These are phyloP conservation scores for Rhinopomastus cyanomelas DNA, from an alignment of 2,113 vertebrate genomes.

Conservation along the genomic window DNA sequence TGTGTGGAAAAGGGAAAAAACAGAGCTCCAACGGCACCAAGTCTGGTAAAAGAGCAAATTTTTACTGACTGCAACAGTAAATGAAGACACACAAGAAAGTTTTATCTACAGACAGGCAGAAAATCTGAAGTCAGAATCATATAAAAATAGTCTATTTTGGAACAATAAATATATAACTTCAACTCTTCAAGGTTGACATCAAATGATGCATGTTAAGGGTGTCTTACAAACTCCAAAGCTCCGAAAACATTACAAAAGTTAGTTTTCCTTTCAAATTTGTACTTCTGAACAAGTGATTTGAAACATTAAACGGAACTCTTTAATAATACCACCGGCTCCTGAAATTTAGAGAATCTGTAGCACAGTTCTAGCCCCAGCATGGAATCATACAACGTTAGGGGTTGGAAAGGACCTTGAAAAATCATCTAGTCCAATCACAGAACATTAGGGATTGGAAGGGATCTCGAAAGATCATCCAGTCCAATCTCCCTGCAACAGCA, in stretches of 20 bases:
- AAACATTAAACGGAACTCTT: background rate
- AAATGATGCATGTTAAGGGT: background rate
- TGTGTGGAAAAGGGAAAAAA: background rate
- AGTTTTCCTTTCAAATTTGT: background rate
- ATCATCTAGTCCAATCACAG: no score
- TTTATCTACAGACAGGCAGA: background rate
- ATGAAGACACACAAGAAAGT: background rate
- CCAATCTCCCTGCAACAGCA: no score
- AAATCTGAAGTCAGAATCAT: constrained; percentile 7
- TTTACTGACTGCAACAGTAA: constrained; percentile 19
- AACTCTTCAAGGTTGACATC: background rate
- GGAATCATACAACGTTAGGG: no score
- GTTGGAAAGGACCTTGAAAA: no score
- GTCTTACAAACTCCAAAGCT: background rate
- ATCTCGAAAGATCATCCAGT: no score
- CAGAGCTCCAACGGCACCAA: background rate
- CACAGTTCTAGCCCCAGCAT: background rate
- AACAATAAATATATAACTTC: background rate
- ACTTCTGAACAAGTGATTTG: background rate
- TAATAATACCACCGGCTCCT: background rate
- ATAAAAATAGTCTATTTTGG: constrained; percentile 1
- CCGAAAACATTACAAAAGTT: background rate
- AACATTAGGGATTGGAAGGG: no score
- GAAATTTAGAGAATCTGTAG: background rate
- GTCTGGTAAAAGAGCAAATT: background rate